phyloP scores from a whole-genome alignment of 2,113 vertebrate genomes.

The Diadophis punctatus region DNA sequence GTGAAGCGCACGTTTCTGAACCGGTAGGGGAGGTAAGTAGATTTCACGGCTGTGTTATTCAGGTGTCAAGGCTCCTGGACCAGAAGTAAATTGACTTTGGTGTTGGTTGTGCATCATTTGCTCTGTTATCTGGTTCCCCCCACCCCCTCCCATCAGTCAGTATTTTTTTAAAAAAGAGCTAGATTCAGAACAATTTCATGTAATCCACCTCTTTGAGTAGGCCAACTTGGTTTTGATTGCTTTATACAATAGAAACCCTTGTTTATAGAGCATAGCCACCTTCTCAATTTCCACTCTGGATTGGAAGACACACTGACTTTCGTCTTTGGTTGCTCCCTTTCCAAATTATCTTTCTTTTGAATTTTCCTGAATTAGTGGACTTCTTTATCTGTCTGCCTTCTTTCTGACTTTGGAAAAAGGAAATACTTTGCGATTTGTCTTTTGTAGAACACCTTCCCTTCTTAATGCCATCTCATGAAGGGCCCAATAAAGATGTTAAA shows the following conservation, averaged over 20 bases:
- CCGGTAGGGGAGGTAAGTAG: too few species aligned
- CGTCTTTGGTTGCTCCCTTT: not conserved
- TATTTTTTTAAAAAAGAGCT: not conserved
- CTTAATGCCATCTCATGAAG: not conserved
- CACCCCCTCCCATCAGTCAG: not conserved
- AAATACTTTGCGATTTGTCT: not conserved
- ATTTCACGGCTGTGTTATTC: too few species aligned
- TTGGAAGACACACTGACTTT: not conserved
- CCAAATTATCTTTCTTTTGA: not conserved
- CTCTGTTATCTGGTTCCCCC: not conserved
- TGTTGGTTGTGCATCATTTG: not conserved
- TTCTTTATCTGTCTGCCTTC: not conserved
- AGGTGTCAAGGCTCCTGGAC: not conserved
- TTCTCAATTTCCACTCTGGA: not conserved
- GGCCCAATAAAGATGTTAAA: not conserved
- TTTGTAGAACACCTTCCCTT: not conserved
- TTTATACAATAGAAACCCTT: not conserved
- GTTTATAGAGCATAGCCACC: not conserved
- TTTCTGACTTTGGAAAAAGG: not conserved
- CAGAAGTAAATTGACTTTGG: not conserved
- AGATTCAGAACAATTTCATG: not conserved
- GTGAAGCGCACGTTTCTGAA: too few species aligned
- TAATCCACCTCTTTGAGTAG: not conserved
- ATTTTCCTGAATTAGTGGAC: not conserved
- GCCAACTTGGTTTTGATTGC: not conserved